phyloP scores from a whole-genome alignment of 2,113 vertebrate species.

The Amia ocellicauda region DNA sequence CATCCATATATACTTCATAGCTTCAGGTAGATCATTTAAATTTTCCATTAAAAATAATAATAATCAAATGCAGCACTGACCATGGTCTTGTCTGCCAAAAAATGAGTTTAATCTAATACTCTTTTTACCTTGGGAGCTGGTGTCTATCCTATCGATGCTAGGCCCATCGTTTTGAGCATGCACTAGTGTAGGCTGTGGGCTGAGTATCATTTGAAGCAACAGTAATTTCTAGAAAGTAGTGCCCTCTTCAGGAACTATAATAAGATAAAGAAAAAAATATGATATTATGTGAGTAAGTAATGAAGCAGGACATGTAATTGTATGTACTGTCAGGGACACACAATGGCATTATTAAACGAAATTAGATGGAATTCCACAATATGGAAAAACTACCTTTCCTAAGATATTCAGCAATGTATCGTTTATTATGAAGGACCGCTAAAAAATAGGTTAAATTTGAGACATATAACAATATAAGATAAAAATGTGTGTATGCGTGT shows the following conservation, averaged over 20 bases:
- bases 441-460: too few relatives aligned
- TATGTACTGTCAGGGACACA: too few relatives aligned
- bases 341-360: too few relatives aligned
- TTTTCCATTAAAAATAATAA: constrained; percentile 53
- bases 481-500: too few relatives aligned
- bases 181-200: constrained; percentile 51
- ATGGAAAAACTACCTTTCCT: too few relatives aligned
- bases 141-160: constrained; percentile 44
- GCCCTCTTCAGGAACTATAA: constrained; percentile 73
- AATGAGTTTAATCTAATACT: constrained; percentile 52
- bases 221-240: constrained; percentile 76
- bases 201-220: constrained; percentile 50
- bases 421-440: too few relatives aligned
- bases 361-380: too few relatives aligned
- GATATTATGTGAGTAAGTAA: not conserved
- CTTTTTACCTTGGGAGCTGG: constrained; percentile 43
- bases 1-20: constrained; percentile 53
- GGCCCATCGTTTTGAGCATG: constrained; percentile 39
- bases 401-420: too few relatives aligned
- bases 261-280: not conserved
- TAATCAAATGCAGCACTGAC: constrained; percentile 66
- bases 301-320: too few relatives aligned
- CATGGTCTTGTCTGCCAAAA: constrained; percentile 50
- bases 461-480: too few relatives aligned
- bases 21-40: constrained; percentile 68